phyloP scores from a whole-genome alignment of 2,888 invertebrate genomes.

The Athalia rosae region DNA sequence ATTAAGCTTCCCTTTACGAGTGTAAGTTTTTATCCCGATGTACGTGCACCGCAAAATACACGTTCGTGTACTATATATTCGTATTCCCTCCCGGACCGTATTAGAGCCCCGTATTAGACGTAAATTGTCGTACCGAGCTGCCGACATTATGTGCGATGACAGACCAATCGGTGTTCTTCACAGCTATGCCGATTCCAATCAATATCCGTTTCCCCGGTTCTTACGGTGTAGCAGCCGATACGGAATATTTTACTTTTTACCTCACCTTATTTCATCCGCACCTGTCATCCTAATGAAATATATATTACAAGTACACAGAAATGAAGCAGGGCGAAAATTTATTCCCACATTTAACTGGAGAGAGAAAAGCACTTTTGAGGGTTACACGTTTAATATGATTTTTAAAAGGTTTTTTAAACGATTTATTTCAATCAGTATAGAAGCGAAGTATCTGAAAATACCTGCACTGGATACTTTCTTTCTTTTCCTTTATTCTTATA shows the following conservation, averaged over 20 bases:
- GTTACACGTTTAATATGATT: not conserved
- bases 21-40: not conserved
- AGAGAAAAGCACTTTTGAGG: not conserved
- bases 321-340: not conserved
- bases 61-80: not conserved
- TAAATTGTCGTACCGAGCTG: constrained; percentile 25
- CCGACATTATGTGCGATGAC: constrained; percentile 16
- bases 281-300: not conserved
- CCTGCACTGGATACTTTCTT: not conserved
- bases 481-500: not conserved
- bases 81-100: constrained; percentile 31
- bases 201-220: constrained; percentile 12
- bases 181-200: constrained; percentile 25
- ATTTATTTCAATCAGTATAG: constrained; percentile 7
- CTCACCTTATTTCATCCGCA: not conserved
- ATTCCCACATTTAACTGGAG: not conserved
- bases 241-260: not conserved
- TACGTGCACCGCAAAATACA: not conserved
- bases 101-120: not conserved
- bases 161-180: not conserved
- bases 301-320: not conserved
- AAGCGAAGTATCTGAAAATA: not conserved
- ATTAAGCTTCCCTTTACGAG: constrained; percentile 9
- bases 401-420: constrained; percentile 23
- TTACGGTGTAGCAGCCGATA: not conserved